Conservation (phyloP, 2,797 vertebrate genomes). For the Microhierax caerulescens region DNA sequence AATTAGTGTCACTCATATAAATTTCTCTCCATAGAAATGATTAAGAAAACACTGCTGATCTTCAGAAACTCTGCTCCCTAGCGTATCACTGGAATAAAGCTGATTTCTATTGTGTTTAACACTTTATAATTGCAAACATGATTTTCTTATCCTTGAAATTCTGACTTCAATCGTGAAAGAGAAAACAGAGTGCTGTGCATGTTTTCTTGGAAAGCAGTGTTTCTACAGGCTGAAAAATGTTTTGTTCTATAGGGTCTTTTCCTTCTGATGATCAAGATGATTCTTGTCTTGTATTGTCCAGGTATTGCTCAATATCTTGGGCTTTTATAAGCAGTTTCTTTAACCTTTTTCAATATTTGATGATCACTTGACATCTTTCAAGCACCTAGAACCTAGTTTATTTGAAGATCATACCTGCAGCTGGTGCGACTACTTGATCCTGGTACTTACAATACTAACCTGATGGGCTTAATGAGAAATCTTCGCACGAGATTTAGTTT, state of each 20-base stretch:
- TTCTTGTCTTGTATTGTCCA: background rate
- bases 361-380: background rate
- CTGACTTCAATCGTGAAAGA: background rate
- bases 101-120: background rate
- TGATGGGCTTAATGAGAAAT: background rate
- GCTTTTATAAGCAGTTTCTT: background rate
- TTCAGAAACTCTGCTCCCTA: background rate
- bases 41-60: background rate
- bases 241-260: background rate
- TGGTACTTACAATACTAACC: background rate
- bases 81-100: background rate
- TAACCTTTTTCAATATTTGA: background rate
- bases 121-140: background rate
- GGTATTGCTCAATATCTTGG: background rate
- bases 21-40: background rate
- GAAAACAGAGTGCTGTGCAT: background rate
- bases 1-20: background rate
- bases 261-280: background rate
- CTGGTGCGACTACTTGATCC: background rate
- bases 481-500: background rate
- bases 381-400: accelerated
- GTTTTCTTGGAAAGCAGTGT: background rate
- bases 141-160: background rate
- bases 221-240: background rate
- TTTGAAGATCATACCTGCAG: background rate